Percentiles rank a stretch among this genome's conserved stretches.
Conservation (phyloP, 2,113 vertebrate genomes). For the Lampris incognitus region DNA sequence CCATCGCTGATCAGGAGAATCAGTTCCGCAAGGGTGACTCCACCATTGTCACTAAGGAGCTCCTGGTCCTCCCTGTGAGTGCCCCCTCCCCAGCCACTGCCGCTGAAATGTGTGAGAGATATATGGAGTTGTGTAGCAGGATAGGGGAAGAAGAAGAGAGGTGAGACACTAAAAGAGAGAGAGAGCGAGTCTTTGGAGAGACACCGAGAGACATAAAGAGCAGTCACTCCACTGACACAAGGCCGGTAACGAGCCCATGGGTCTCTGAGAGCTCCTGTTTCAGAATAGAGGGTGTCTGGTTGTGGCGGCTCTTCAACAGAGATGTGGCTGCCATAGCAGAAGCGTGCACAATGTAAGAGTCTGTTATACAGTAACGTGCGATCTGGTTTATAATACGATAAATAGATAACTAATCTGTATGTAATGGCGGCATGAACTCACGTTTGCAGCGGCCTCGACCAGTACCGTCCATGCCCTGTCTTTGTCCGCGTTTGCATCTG, state of each 20-base stretch:
- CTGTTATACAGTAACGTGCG: too few relatives aligned
- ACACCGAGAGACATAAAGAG: conserved; percentile 44
- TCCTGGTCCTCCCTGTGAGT: conserved; percentile 44
- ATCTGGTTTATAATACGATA: too few relatives aligned
- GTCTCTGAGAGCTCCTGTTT: conserved; percentile 27
- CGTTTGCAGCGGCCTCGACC: too few relatives aligned
- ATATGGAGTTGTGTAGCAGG: background rate
- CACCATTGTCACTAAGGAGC: conserved; percentile 55
- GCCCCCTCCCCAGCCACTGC: background rate
- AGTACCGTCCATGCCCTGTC: too few relatives aligned
- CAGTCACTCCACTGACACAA: conserved; percentile 62
- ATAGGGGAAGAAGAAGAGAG: background rate
- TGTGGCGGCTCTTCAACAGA: background rate
- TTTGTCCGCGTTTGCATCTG: too few relatives aligned
- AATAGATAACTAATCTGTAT: too few relatives aligned
- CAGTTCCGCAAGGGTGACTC: conserved; percentile 74
- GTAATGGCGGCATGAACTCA: too few relatives aligned
- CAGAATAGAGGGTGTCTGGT: conserved; percentile 17
- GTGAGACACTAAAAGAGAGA: too few relatives aligned
- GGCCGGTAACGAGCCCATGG: conserved; percentile 32
- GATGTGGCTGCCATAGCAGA: conserved; percentile 2
- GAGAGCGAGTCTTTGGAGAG: background rate
- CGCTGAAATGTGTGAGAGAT: background rate
- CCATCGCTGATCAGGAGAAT: conserved; percentile 74
- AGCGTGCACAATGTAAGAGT: too few relatives aligned